Conservation (phyloP, 2,113 vertebrate species). For the Osmerus eperlanus region DNA sequence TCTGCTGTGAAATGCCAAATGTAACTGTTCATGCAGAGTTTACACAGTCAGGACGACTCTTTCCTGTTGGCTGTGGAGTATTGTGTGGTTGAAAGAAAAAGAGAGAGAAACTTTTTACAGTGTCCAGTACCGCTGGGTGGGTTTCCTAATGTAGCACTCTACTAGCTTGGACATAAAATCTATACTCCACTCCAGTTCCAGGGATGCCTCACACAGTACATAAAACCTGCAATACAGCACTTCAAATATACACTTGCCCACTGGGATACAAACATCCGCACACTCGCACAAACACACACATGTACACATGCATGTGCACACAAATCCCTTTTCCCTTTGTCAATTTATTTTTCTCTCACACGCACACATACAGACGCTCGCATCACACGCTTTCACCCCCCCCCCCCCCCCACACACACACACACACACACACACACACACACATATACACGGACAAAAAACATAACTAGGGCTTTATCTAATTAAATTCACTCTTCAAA, state of each 20-base stretch:
- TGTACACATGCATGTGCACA: neutral
- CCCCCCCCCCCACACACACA: neutral
- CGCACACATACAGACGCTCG: neutral
- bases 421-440: conserved; percentile 8
- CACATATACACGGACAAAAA: neutral
- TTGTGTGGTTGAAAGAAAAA: too few species aligned
- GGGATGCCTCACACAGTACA: neutral
- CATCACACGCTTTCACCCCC: neutral
- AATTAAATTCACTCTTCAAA: conserved; percentile 4
- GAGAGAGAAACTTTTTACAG: neutral
- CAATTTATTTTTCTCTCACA: neutral
- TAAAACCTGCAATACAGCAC: neutral
- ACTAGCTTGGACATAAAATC: neutral
- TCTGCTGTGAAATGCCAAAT: too few species aligned
- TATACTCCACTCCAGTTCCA: neutral
- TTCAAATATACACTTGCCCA: neutral
- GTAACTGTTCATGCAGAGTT: too few species aligned
- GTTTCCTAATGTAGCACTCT: neutral
- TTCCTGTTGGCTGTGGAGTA: too few species aligned
- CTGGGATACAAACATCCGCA: neutral
- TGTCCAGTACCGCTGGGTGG: neutral
- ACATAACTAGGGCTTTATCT: neutral
- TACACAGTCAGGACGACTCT: too few species aligned
- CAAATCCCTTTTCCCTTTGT: neutral
- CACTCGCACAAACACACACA: neutral